These are phyloP conservation scores for Xerus rutilus DNA, from an alignment of 2,797 vertebrate genomes.

Conservation along the genomic window DNA sequence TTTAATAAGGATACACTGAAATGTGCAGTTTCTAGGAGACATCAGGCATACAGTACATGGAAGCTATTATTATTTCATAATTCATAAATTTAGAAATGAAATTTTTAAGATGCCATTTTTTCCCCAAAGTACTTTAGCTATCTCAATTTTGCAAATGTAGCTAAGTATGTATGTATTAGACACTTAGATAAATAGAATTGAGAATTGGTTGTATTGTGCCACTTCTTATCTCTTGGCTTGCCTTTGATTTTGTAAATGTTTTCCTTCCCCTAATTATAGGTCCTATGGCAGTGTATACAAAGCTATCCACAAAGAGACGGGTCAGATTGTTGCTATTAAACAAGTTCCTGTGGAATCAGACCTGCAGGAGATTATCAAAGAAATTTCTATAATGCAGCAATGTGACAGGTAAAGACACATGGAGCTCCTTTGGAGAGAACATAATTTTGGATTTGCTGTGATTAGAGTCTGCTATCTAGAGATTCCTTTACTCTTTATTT, in stretches of 20 bases:
- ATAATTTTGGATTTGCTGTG: constrained; percentile 21
- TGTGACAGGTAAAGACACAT: constrained; percentile 93
- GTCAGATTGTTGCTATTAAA: constrained; percentile 98
- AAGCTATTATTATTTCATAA: not conserved
- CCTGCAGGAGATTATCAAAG: constrained; percentile 98
- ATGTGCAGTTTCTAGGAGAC: not conserved
- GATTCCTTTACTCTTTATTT: constrained; percentile 73
- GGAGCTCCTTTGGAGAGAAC: not conserved
- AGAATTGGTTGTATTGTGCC: constrained; percentile 23
- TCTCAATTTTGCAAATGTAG: constrained; percentile 10
- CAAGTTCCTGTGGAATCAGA: constrained; percentile 98
- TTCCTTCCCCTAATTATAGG: constrained; percentile 84
- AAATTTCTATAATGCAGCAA: constrained; percentile 99
- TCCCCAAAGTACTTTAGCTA: not conserved
- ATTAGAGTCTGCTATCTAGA: constrained; percentile 49
- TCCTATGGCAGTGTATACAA: constrained; percentile 98
- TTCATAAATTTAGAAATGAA: not conserved
- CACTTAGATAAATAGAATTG: not conserved
- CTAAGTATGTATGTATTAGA: not conserved
- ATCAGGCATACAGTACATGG: not conserved
- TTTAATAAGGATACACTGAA: not conserved
- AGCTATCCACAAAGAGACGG: constrained; percentile 96
- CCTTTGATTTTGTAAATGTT: constrained; percentile 33
- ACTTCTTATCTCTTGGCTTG: constrained; percentile 29
- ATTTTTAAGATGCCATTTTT: not conserved